These are phyloP conservation scores for Apostichopus californicus DNA, from an alignment of 35 echinoderm and acorn worm genomes.

Conservation along the genomic window DNA sequence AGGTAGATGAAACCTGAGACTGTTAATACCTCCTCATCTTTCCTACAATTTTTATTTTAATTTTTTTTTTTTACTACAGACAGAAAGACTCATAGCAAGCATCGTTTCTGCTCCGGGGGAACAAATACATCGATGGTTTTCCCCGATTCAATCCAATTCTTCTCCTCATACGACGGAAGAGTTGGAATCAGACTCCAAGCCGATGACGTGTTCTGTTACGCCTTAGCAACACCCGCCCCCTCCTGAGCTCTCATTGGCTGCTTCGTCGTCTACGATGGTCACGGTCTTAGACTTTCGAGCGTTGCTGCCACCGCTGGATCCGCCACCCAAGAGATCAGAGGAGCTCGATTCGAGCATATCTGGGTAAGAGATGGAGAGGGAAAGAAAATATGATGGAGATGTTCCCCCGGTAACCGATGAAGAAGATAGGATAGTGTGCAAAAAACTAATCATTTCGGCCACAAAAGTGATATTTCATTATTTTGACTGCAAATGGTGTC, in stretches of 20 bases:
- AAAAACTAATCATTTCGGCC: too few species aligned
- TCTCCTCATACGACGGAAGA: neutral
- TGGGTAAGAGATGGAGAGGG: neutral
- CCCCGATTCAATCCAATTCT: neutral
- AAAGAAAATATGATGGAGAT: neutral
- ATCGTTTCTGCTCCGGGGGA: neutral
- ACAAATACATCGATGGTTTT: neutral
- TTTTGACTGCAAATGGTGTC: too few species aligned
- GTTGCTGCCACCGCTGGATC: neutral
- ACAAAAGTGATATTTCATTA: too few species aligned
- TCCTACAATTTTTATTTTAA: neutral
- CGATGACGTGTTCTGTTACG: neutral
- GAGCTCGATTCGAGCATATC: constrained; percentile 58
- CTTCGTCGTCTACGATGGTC: constrained; percentile 92
- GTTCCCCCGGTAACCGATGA: neutral
- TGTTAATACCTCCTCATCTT: neutral
- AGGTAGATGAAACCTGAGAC: neutral
- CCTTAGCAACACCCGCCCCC: constrained; percentile 68
- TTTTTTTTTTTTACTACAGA: neutral
- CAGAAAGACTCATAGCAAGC: constrained; percentile 13
- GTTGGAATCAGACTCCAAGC: neutral
- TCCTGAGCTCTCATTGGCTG: constrained; percentile 50
- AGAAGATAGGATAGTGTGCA: too few species aligned
- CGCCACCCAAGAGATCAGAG: constrained; percentile 38
- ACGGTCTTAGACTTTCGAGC: constrained; percentile 78